Evolutionary conservation across 2,797 vertebrate genomes (phyloP).

Genomic region (Triplophysa yarkandensis): DNA sequence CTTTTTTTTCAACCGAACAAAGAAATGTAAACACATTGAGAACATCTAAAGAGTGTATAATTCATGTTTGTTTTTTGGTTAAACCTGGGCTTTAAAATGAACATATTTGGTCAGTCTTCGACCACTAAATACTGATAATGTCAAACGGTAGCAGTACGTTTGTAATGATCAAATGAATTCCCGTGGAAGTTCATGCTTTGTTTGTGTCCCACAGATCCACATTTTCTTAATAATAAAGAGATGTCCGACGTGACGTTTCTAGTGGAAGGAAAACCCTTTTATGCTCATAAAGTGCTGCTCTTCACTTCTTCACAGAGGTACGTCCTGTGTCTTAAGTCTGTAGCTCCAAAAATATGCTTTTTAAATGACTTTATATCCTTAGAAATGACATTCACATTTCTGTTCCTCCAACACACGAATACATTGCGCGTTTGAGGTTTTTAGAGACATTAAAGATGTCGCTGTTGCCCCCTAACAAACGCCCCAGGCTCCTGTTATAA

Average conservation of each 20-base stretch:
- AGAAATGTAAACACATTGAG: no score
- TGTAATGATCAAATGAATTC: conserved; percentile 6
- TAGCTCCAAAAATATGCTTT: no score
- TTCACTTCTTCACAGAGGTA: conserved; percentile 80
- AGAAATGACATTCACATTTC: no score
- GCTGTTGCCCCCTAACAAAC: neutral
- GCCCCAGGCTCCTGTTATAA: neutral
- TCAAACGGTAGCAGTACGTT: neutral
- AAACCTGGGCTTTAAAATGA: no score
- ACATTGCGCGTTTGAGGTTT: no score
- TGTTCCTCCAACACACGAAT: no score
- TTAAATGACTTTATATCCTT: no score
- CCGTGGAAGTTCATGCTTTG: neutral
- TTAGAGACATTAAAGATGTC: no score
- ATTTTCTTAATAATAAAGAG: conserved; percentile 82
- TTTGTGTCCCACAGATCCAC: conserved; percentile 69
- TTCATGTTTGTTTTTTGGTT: no score
- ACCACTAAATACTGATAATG: neutral
- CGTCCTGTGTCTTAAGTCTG: conserved; percentile 4
- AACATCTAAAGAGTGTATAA: no score
- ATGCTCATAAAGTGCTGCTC: conserved; percentile 81
- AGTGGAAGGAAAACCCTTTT: conserved; percentile 73
- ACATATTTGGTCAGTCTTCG: no score
- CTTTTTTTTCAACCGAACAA: no score
- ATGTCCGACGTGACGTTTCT: conserved; percentile 78